Conservation (phyloP, 2,797 vertebrate species). For the Xiphophorus birchmanni region DNA sequence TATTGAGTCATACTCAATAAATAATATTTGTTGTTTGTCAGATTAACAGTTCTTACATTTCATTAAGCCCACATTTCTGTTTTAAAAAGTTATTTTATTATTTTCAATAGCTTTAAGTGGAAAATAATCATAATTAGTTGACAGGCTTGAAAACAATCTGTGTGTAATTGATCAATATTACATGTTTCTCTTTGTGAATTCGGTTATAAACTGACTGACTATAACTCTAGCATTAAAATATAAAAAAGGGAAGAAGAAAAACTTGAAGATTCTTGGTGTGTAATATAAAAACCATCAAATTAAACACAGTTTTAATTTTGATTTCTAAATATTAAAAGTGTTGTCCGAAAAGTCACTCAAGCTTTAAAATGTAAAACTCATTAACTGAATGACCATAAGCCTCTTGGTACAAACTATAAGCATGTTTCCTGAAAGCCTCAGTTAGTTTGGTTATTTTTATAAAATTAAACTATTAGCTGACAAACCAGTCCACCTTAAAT, state of each 20-base stretch:
- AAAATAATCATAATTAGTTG: neutral
- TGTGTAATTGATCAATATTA: neutral
- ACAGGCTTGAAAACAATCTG: neutral
- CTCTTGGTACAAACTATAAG: neutral
- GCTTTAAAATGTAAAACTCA: neutral
- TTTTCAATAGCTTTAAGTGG: neutral
- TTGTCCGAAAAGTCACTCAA: neutral
- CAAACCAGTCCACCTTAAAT: neutral
- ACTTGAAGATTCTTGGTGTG: neutral
- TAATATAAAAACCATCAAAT: neutral
- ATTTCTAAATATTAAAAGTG: neutral
- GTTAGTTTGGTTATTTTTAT: neutral
- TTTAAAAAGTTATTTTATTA: neutral
- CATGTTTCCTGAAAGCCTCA: neutral
- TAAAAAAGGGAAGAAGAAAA: neutral
- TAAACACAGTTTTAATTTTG: neutral
- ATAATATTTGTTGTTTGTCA: neutral
- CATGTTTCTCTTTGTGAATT: neutral
- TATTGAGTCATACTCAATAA: neutral
- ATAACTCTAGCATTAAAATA: neutral
- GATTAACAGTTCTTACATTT: neutral
- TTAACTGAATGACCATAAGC: neutral
- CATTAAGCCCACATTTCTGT: neutral
- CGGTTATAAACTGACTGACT: neutral
- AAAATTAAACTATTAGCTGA: neutral